Conservation (phyloP, 1,140 invertebrate species). For the Doryteuthis pealeii region DNA sequence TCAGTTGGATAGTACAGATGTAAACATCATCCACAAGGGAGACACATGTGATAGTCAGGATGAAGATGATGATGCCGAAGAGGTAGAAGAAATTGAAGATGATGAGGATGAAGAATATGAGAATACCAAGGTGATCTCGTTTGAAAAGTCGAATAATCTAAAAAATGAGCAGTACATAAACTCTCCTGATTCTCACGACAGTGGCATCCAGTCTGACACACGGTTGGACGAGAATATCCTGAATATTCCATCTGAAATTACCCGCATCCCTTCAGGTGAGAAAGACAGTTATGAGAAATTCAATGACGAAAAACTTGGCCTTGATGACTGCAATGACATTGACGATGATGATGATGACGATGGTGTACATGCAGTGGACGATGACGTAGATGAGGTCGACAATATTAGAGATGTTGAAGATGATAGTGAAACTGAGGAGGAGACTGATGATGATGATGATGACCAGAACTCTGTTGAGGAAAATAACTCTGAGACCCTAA, state of each 20-base stretch:
- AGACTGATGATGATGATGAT: not conserved
- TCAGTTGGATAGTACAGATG: conserved; percentile 13
- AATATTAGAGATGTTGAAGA: not conserved
- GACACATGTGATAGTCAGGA: conserved; percentile 8
- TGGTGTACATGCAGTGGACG: not conserved
- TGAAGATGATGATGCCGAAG: conserved; percentile 1
- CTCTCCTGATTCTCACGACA: conserved; percentile 59
- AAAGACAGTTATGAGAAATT: too few relatives aligned
- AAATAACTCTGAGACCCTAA: conserved; percentile 4
- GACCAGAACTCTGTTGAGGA: not conserved
- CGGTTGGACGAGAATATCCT: conserved; percentile 40
- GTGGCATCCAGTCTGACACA: conserved; percentile 56
- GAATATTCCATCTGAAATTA: not conserved
- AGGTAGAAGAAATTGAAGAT: conserved; percentile 3
- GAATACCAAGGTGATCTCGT: conserved; percentile 14
- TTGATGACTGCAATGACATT: not conserved
- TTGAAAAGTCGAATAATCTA: conserved; percentile 1
- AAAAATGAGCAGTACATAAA: conserved; percentile 39
- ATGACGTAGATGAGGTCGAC: not conserved
- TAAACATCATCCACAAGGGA: not conserved
- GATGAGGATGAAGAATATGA: conserved; percentile 8
- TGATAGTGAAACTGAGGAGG: not conserved
- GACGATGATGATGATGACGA: not conserved
- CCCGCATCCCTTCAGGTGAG: not conserved
- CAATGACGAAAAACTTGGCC: too few relatives aligned